Evolutionary conservation across 2,113 vertebrate species (phyloP), one percentile per base, ranked within the genome.

Genomic region (Protobothrops flavoviridis): DNA sequence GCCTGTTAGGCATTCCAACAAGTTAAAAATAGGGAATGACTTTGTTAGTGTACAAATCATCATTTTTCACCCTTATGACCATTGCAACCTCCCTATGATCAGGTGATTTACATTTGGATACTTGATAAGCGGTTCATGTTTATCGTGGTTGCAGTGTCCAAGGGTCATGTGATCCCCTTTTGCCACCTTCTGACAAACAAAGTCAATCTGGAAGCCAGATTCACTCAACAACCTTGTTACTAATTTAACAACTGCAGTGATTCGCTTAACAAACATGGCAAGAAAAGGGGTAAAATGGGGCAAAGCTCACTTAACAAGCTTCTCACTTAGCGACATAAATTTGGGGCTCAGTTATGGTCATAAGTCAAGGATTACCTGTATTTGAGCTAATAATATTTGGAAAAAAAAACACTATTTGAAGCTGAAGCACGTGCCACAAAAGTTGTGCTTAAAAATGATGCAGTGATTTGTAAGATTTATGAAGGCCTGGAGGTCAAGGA

Each of bases 391-490:
- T 15, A 17, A 0, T 69, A 5, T 69, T 69, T 33, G 61, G 3
- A 1, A 4, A 1, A 94, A 95, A 96, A 93, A 89, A 95, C 94
- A 91, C 43, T 91, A 52, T 93, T 33, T 23, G 89, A 93, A 96
- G 7, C 56, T 88, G 87, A 94, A 95, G 94, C 95, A 94, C 2
- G 45, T 95, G 95, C 85, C 94, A 88, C 89, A 93, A 94, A 53
- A 43, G 53, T 89, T 4, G 1, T 56, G 94, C 91, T 95, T 95
- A 96, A 93, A 97, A 96, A 89, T 92, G 96, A 95, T 93, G 64
- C 48, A 64, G 24, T 94, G 29, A 52, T 93, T 88, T 94, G 90
- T 96, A 95, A 94, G 94, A 95, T 94, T 95, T 94, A 43, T 87
- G 85, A 90, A 93, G 93, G 48, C 88, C 91, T 87, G 55, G 90